phyloP scores from a whole-genome alignment of 1,140 invertebrate species.

The Anadara kagoshimensis region DNA sequence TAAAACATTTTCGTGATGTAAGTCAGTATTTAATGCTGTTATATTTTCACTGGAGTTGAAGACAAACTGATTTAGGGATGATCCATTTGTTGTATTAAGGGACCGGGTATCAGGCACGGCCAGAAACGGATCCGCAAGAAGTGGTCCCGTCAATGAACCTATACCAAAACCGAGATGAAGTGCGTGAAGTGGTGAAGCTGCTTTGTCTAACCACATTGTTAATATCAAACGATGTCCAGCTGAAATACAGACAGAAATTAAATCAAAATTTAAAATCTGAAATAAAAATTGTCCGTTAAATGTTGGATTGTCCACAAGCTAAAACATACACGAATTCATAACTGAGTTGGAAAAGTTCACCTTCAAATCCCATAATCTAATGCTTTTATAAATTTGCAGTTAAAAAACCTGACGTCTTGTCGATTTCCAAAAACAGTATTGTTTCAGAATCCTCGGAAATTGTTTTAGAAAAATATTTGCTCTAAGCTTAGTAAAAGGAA shows the following conservation, averaged over 20 bases:
- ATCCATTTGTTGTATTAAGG: neutral
- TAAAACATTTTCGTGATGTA: neutral
- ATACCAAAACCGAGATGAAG: slow-evolving; percentile 55
- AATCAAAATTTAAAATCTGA: neutral
- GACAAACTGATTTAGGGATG: neutral
- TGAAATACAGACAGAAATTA: slow-evolving; percentile 22
- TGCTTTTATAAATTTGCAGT: too few relatives aligned
- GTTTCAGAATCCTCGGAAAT: too few relatives aligned
- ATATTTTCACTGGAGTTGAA: neutral
- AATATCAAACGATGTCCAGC: slow-evolving; percentile 50
- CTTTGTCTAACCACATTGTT: slow-evolving; percentile 46
- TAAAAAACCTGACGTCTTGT: too few relatives aligned
- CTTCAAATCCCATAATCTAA: too few relatives aligned
- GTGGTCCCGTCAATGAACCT: slow-evolving; percentile 50
- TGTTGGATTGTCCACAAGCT: neutral
- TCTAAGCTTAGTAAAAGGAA: too few relatives aligned
- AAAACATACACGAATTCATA: neutral
- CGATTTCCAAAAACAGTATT: too few relatives aligned
- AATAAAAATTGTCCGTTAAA: neutral
- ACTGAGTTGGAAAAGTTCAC: too few relatives aligned
- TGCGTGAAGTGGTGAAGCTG: slow-evolving; percentile 45
- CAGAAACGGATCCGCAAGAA: slow-evolving; percentile 49
- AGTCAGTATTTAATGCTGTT: neutral
- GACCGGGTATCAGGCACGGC: slow-evolving; percentile 5
- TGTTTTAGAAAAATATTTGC: too few relatives aligned